These are phyloP conservation scores for Eleginops maclovinus DNA, from an alignment of 2,113 vertebrate genomes.

Conservation along the genomic window DNA sequence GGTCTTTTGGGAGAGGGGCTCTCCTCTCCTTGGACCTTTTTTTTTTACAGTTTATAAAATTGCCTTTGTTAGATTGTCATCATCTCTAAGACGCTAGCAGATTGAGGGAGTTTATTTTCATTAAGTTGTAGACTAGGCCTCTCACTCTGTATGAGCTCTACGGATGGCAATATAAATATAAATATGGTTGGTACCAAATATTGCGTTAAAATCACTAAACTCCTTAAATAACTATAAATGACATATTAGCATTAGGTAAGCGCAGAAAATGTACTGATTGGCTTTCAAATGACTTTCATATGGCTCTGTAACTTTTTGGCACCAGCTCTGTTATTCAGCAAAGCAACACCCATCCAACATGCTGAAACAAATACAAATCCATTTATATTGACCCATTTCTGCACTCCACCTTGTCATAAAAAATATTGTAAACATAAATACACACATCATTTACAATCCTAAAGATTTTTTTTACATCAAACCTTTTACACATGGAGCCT, in stretches of 20 bases:
- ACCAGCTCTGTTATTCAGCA: slow-evolving; percentile 2
- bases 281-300: slow-evolving; percentile 35
- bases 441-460: neutral
- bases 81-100: neutral
- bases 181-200: too few relatives aligned
- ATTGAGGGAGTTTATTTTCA: neutral
- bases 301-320: slow-evolving; percentile 30
- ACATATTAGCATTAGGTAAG: slow-evolving; percentile 48
- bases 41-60: neutral
- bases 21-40: neutral
- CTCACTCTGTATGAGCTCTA: neutral
- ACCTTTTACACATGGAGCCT: neutral
- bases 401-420: slow-evolving; percentile 23
- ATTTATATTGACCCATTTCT: slow-evolving; percentile 23
- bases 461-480: neutral
- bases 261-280: slow-evolving; percentile 27
- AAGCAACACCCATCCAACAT: slow-evolving; percentile 29
- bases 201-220: too few relatives aligned
- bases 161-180: neutral
- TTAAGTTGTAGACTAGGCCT: neutral
- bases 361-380: slow-evolving; percentile 30
- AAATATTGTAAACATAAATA: slow-evolving; percentile 6
- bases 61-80: neutral
- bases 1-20: neutral
- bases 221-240: neutral